Conservation (phyloP, 2,888 invertebrate genomes). For the Incurvaria masculella region DNA sequence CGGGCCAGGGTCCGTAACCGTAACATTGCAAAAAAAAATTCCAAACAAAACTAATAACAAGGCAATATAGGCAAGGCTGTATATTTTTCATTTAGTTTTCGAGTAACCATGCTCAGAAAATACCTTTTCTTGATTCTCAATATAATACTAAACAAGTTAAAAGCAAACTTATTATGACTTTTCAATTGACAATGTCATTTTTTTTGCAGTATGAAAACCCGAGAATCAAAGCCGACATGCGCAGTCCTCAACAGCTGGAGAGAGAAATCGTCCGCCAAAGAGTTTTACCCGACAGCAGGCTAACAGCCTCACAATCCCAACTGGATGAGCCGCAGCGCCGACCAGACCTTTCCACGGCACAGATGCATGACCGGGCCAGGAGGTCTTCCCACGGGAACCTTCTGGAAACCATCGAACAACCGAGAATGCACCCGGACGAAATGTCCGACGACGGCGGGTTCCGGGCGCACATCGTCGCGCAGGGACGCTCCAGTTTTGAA, state of each 20-base stretch:
- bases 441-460: conserved; percentile 64
- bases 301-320: conserved; percentile 67
- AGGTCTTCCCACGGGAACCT: conserved; percentile 62
- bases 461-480: conserved; percentile 39
- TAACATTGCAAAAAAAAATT: too few species aligned
- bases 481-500: conserved; percentile 40
- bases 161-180: too few species aligned
- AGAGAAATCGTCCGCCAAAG: conserved; percentile 56
- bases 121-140: too few species aligned
- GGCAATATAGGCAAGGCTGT: too few species aligned
- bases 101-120: too few species aligned
- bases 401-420: conserved; percentile 41
- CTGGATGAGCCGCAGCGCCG: conserved; percentile 46
- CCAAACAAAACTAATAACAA: too few species aligned
- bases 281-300: conserved; percentile 53
- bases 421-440: conserved; percentile 29
- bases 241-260: conserved; percentile 63
- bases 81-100: too few species aligned
- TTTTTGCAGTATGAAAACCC: conserved; percentile 42
- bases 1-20: too few species aligned
- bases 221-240: conserved; percentile 46
- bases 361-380: conserved; percentile 39
- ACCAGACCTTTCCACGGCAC: conserved; percentile 36
- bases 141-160: too few species aligned
- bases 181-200: conserved; percentile 1